Conservation (phyloP, 2,797 vertebrate species). For the Ataeniobius toweri region DNA sequence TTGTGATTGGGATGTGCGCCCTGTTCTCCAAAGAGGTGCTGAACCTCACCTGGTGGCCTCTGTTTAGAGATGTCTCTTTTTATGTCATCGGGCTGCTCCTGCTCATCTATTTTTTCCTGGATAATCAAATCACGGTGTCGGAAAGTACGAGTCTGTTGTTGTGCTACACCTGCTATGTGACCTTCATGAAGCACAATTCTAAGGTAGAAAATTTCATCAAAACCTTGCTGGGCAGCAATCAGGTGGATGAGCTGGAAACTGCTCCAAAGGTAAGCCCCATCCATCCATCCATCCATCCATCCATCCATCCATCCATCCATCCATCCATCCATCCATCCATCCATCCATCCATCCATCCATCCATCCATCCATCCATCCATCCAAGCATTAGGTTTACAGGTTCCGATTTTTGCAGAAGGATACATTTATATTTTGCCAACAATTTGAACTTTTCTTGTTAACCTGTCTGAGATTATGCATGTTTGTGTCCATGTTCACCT, state of each 20-base stretch:
- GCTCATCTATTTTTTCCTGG: slow-evolving; percentile 96
- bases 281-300: background rate
- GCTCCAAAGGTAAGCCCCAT: slow-evolving; percentile 87
- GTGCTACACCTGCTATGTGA: slow-evolving; percentile 89
- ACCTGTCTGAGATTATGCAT: background rate
- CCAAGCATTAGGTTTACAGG: background rate
- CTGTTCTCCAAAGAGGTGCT: slow-evolving; percentile 95
- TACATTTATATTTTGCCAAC: background rate
- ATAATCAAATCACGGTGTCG: slow-evolving; percentile 88
- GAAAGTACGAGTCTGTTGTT: slow-evolving; percentile 89
- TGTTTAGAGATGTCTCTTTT: slow-evolving; percentile 95
- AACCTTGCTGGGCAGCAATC: slow-evolving; percentile 83
- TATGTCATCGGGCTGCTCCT: slow-evolving; percentile 94
- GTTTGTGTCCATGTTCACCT: background rate
- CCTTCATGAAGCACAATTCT: slow-evolving; percentile 97
- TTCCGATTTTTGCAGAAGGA: background rate
- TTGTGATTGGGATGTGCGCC: slow-evolving; percentile 98
- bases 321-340: slow-evolving; percentile 14
- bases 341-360: slow-evolving; percentile 2
- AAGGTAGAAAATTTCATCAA: slow-evolving; percentile 87
- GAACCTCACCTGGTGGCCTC: slow-evolving; percentile 98
- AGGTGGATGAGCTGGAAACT: slow-evolving; percentile 86
- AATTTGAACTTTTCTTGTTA: background rate
- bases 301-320: slow-evolving; percentile 16
- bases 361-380: slow-evolving; percentile 1